phyloP scores from a whole-genome alignment of 2,888 invertebrate genomes.

The Hedychridium roseum region DNA sequence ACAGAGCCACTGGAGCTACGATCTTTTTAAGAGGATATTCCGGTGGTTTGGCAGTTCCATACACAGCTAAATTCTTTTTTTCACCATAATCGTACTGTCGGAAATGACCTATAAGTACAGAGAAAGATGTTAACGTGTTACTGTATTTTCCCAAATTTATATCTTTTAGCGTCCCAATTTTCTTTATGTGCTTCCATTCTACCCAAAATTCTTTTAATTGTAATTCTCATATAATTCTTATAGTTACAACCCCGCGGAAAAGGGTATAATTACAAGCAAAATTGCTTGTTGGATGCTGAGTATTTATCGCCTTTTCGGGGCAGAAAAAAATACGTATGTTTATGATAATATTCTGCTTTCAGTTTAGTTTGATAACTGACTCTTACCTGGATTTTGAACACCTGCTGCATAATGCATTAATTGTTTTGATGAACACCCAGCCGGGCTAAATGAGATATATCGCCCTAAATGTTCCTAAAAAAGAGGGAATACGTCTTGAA shows the following conservation, averaged over 20 bases:
- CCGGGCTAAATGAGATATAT: constrained; percentile 11
- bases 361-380: too few relatives aligned
- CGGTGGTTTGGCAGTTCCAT: constrained; percentile 59
- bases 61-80: constrained; percentile 44
- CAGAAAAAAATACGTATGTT: too few relatives aligned
- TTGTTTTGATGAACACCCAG: constrained; percentile 20
- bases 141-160: neutral
- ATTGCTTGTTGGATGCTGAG: too few relatives aligned
- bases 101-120: constrained; percentile 1
- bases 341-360: too few relatives aligned
- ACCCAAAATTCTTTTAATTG: too few relatives aligned
- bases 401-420: constrained; percentile 12
- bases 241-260: too few relatives aligned
- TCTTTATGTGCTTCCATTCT: too few relatives aligned
- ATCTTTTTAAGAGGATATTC: constrained; percentile 63
- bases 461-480: constrained; percentile 3
- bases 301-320: too few relatives aligned
- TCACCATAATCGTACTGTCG: constrained; percentile 2
- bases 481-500: neutral
- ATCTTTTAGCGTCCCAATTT: neutral
- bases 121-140: neutral
- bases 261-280: too few relatives aligned
- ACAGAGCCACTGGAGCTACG: constrained; percentile 64
- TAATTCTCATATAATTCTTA: too few relatives aligned
- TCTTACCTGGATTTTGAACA: constrained; percentile 14